Evolutionary conservation across 2,888 invertebrate species (phyloP).

Genomic region (Eueremaeus valkanovi): DNA sequence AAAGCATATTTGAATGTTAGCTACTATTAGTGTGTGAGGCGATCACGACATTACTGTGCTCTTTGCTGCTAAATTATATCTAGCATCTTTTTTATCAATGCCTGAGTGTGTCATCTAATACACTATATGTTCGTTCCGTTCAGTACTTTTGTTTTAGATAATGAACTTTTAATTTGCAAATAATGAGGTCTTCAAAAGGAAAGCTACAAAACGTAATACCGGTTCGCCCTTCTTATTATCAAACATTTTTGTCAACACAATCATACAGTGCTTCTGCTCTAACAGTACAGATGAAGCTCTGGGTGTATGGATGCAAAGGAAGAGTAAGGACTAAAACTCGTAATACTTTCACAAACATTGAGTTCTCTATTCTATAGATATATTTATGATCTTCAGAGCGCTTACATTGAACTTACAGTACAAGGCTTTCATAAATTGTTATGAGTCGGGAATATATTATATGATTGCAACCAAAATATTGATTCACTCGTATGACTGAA

Average conservation of each 20-base stretch:
- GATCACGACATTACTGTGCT: no score
- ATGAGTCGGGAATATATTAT: neutral
- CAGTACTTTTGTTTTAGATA: neutral
- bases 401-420: neutral
- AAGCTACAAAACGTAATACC: neutral
- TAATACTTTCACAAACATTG: neutral
- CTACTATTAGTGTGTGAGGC: neutral
- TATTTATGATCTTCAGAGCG: neutral
- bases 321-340: neutral
- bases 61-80: no score
- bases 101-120: neutral
- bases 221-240: neutral
- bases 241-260: neutral
- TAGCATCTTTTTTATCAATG: neutral
- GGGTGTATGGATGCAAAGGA: no score
- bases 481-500: constrained; percentile 14
- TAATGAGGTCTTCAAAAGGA: neutral
- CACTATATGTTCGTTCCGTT: neutral
- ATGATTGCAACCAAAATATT: constrained; percentile 11
- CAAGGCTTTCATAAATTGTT: neutral
- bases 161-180: constrained; percentile 13
- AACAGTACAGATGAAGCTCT: no score
- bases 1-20: neutral
- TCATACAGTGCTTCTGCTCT: no score
- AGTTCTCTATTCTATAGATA: neutral